Evolutionary conservation across 2,888 invertebrate species (phyloP), one percentile per base, ranked within the genome.

Genomic region (Agrochola lota): DNA sequence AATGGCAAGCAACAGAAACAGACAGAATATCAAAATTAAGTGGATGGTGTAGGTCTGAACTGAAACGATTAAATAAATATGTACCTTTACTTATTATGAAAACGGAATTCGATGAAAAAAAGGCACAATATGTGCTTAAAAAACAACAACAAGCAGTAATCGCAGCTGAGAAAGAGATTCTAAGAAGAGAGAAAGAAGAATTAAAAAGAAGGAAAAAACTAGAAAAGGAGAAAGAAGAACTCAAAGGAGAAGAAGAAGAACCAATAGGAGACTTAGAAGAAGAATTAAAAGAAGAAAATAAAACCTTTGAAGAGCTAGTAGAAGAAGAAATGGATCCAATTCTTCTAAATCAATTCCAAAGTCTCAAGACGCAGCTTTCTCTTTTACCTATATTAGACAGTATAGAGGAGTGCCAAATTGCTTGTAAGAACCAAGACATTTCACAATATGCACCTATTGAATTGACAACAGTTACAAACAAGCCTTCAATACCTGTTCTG

Each of bases 1-100:
- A 91, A 84, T 97, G 97, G 95, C 91, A 95, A 86, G 87, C 73
- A 55, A 85, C 86, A 76, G 97, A 97, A 91, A 85, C 86, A 55
- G 90, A 94, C 59, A 95, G 97, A 89, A 81, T 88, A 49, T 74
- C 83, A 49, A 85, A 91, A 30, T 90, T 97, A 84, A 92, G 94
- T 76, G 74, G 84, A 52, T 97, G 97, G 97, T 90, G 91, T 79
- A 81, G 88, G 43, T 83, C 85, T 40, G 84, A 89, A n/a, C 80
- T 89, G 26, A 68, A 70, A 40, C 67, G 57, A 60, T 87, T 96
- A 72, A 83, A 87, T 69, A 75, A 80, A 23, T 96, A 95, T 85
- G 77, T 94, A 73, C 81, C 86, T 23, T 83, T 95, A 70, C 85
- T 92, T 26, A 80, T 85, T 70, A 82, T 91, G 83, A 83, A 81